phyloP scores from a whole-genome alignment of 1,140 invertebrate species.

The Lerema accius region DNA sequence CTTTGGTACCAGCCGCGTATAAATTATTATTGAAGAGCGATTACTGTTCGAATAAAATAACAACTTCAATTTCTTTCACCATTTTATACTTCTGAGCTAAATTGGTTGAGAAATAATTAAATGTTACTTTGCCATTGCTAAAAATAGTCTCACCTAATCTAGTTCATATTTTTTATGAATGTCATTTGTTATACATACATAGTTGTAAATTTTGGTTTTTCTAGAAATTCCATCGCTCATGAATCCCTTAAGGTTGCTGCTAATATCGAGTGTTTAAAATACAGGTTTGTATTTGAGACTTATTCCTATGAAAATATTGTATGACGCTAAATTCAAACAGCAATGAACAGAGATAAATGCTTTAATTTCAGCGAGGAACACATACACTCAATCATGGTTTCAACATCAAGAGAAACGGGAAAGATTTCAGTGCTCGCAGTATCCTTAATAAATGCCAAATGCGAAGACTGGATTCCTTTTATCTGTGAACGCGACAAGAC shows the following conservation, averaged over 20 bases:
- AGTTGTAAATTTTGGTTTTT: no score
- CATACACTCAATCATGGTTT: slow-evolving; percentile 26
- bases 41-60: not conserved
- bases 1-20: slow-evolving; percentile 19
- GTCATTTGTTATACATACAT: no score
- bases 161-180: no score
- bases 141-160: no score
- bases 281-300: not conserved
- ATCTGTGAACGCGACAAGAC: slow-evolving; percentile 42
- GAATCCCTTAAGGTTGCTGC: no score
- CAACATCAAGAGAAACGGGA: slow-evolving; percentile 27
- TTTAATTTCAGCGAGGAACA: slow-evolving; percentile 19
- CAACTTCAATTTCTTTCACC: not conserved
- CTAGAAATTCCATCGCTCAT: no score
- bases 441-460: slow-evolving; percentile 33
- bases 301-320: not conserved
- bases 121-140: no score
- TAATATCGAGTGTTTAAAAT: not conserved
- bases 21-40: slow-evolving; percentile 18
- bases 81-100: not conserved
- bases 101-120: no score
- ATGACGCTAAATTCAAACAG: not conserved
- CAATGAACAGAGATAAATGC: not conserved
- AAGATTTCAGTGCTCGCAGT: slow-evolving; percentile 17
- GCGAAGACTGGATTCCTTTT: slow-evolving; percentile 26